A percentile compares a stretch with the other conserved stretches of the same genome.
Evolutionary conservation across 2,888 invertebrate genomes (phyloP).

Genomic region (Cistogaster globosa): DNA sequence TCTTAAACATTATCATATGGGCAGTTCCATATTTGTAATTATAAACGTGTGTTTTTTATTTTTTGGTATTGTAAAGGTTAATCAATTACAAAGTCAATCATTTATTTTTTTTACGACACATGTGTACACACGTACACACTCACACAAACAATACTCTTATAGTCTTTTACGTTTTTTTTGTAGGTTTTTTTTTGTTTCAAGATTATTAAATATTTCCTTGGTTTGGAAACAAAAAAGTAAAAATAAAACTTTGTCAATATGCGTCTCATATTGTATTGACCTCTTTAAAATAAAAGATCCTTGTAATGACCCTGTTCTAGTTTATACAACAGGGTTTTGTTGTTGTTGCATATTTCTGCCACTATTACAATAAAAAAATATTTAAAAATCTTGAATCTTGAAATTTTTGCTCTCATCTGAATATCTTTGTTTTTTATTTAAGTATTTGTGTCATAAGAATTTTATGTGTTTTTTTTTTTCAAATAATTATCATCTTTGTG

Average conservation of each 20-base stretch:
- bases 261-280: constrained; percentile 57
- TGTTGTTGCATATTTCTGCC: constrained; percentile 21
- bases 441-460: constrained; percentile 17
- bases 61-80: constrained; percentile 60
- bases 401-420: constrained; percentile 42
- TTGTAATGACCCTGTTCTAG: constrained; percentile 66
- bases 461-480: neutral
- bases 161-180: constrained; percentile 7
- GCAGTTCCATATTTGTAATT: constrained; percentile 65
- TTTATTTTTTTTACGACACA: constrained; percentile 17
- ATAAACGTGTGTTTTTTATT: constrained; percentile 9
- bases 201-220: constrained; percentile 70
- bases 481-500: constrained; percentile 2
- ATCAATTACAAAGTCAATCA: constrained; percentile 57
- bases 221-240: constrained; percentile 46
- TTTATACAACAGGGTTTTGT: constrained; percentile 51
- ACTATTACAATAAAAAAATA: neutral
- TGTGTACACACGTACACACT: constrained; percentile 29
- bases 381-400: constrained; percentile 30
- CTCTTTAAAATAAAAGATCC: constrained; percentile 59
- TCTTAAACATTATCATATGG: constrained; percentile 62
- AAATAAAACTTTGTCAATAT: constrained; percentile 57
- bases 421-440: neutral
- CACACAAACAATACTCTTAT: constrained; percentile 26
- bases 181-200: constrained; percentile 50